Base-by-base conservation (phyloP, 2,113 vertebrate genomes). In the Bambusicola thoracicus region DNA sequence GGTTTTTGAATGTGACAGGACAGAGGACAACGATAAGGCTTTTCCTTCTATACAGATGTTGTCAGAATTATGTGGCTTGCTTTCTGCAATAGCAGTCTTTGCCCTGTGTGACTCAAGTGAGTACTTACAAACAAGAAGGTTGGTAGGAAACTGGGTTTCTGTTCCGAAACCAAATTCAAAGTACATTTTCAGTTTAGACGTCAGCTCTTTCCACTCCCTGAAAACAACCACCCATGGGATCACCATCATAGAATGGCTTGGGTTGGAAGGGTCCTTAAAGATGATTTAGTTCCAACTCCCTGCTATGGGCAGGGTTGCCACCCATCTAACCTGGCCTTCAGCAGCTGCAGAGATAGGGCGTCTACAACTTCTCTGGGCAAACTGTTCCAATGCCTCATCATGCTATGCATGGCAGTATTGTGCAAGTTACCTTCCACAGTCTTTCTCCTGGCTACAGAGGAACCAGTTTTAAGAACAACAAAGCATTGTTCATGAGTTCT, bases 21-120 rank as follows among this genome's bases (percentile, higher is more conserved):
- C 40, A 49, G 27, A 18, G 5, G 41, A 5, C 1, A 19, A 7
- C 3, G 1, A 30, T 36, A 14, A 0, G 0, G 13, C 49, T 76
- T 49, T 53, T 34, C 21, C 15, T 92, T 84, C 51, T 61, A 0
- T 49, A 65, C 21, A n/a, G 44, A 18, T 38, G n/a, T 49, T 24
- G 14, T 67, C 46, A 36, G 61, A 43, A 74, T 51, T 51, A 20
- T 59, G 61, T 74, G 38, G 16, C 34, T 90, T 86, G 32, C 13
- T 63, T 81, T 78, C 40, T 85, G 41, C 55, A 18, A 1, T 7
- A 51, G 29, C 11, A 73, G 0, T 41, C 43, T 41, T 81, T 27
- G 48, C 27, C 27, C 77, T 83, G 55, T 62, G 22, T 81, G 41
- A 34, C 66, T 86, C 25, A 8, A 48, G n/a, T n/a, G 76, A 67